phyloP scores from a whole-genome alignment of 2,888 invertebrate genomes.

The Cephus rjabovi region DNA sequence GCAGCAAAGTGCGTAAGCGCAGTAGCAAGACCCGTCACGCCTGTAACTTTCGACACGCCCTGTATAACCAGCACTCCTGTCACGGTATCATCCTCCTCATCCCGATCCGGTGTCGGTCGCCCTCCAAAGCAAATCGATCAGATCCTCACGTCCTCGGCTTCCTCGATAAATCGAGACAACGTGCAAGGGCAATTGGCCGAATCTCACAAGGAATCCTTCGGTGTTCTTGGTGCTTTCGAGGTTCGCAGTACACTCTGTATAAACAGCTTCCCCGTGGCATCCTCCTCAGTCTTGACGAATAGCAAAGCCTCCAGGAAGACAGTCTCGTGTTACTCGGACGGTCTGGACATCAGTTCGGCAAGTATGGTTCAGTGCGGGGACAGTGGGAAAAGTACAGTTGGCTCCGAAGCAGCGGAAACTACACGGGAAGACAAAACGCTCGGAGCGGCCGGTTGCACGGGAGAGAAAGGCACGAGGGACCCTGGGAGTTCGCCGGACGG shows the following conservation, averaged over 20 bases:
- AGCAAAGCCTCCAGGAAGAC: neutral
- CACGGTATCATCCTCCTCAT: slow-evolving; percentile 41
- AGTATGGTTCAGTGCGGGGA: neutral
- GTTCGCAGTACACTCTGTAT: neutral
- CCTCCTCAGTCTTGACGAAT: neutral
- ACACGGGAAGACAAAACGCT: neutral
- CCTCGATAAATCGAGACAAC: neutral
- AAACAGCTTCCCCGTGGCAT: neutral
- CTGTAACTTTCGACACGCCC: slow-evolving; percentile 52
- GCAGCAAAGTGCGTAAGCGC: slow-evolving; percentile 63
- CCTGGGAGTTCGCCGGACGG: neutral
- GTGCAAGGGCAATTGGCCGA: neutral
- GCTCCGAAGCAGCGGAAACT: neutral
- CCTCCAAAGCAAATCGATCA: neutral
- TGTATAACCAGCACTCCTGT: slow-evolving; percentile 62
- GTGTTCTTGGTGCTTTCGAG: neutral
- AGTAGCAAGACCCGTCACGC: slow-evolving; percentile 41
- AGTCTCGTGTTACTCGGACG: neutral
- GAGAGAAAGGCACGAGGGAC: neutral
- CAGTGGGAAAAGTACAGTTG: neutral
- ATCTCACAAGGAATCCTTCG: neutral
- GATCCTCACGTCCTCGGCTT: slow-evolving; percentile 1
- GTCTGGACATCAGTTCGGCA: neutral
- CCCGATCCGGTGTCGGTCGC: slow-evolving; percentile 10
- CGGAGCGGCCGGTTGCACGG: neutral